phyloP scores from a whole-genome alignment of 2,113 vertebrate genomes.

The human (Homo sapiens) region DNA sequence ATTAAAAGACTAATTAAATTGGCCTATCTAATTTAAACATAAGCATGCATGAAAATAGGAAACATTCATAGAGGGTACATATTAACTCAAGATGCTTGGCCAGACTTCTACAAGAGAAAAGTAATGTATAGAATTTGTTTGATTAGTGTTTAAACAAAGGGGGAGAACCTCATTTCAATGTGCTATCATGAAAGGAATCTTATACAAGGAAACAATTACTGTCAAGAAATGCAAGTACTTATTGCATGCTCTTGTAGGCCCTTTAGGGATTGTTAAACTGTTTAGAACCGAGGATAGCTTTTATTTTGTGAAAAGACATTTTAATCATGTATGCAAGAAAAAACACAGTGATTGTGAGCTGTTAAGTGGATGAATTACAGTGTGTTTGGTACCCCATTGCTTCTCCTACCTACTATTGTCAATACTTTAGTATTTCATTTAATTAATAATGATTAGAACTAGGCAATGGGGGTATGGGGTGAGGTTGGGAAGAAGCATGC shows the following conservation, averaged over 20 bases:
- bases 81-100: conserved; percentile 43
- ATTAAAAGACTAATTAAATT: conserved; percentile 48
- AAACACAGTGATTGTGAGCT: conserved; percentile 8
- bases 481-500: not conserved
- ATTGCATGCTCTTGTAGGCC: not conserved
- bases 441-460: not conserved
- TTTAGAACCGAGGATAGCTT: not conserved
- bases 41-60: conserved; percentile 27
- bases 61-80: not conserved
- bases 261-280: conserved; percentile 8
- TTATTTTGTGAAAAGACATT: conserved; percentile 49
- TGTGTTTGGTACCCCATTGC: not conserved
- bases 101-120: conserved; percentile 36
- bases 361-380: not conserved
- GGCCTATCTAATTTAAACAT: not conserved
- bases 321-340: not conserved
- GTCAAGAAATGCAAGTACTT: not conserved
- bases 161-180: not conserved
- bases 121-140: conserved; percentile 24
- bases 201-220: not conserved
- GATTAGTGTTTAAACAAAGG: not conserved
- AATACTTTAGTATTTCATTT: conserved; percentile 27
- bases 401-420: not conserved
- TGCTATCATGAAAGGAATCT: conserved; percentile 21
- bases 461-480: not conserved